Conservation (phyloP, 2,888 invertebrate species). For the Ceramica pisi region DNA sequence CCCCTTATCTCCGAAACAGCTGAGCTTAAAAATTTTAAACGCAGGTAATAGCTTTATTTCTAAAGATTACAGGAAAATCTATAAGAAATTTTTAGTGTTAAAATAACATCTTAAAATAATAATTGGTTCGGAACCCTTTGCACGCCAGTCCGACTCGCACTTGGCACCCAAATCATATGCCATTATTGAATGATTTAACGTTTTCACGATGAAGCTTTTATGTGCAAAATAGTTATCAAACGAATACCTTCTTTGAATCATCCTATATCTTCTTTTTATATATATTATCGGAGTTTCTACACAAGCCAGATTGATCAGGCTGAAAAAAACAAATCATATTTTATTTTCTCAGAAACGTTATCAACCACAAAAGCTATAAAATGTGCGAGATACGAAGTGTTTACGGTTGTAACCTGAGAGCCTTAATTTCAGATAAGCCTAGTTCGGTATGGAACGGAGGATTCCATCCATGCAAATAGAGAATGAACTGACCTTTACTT, state of each 20-base stretch:
- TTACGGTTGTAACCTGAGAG: conserved; percentile 16
- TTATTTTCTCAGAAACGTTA: not conserved
- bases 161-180: too few relatives aligned
- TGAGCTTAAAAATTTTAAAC: too few relatives aligned
- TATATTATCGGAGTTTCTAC: not conserved
- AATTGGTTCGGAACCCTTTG: too few relatives aligned
- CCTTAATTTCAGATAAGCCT: conserved; percentile 21
- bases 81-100: too few relatives aligned
- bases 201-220: too few relatives aligned
- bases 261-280: too few relatives aligned
- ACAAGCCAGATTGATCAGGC: too few relatives aligned
- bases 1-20: too few relatives aligned
- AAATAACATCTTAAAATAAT: too few relatives aligned
- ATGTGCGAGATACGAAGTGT: conserved; percentile 13
- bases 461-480: not conserved
- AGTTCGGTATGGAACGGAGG: not conserved
- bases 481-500: not conserved
- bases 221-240: not conserved
- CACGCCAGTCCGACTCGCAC: too few relatives aligned
- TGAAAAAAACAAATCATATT: not conserved
- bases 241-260: not conserved
- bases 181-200: conserved; percentile 20
- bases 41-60: too few relatives aligned
- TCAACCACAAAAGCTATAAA: conserved; percentile 11
- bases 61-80: too few relatives aligned